phyloP scores from a whole-genome alignment of 2,888 invertebrate species.

The Eutolmus rufibarbis region DNA sequence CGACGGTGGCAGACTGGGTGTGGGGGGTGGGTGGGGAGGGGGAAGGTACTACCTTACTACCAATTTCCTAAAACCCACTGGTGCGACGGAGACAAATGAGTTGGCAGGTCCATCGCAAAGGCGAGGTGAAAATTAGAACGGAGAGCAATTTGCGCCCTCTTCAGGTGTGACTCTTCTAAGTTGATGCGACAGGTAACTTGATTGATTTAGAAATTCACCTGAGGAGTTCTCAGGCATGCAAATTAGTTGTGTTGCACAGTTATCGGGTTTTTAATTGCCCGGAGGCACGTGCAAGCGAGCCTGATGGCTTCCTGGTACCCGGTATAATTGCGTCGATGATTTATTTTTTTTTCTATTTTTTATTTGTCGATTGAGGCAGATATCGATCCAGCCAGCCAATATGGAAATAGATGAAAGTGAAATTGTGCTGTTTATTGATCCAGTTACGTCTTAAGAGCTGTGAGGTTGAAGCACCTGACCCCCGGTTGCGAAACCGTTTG shows the following conservation, averaged over 20 bases:
- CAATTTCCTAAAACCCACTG: not conserved
- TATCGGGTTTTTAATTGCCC: not conserved
- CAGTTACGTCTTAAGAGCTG: not conserved
- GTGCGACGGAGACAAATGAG: not conserved
- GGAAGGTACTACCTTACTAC: no score
- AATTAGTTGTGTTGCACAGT: not conserved
- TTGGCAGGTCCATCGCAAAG: not conserved
- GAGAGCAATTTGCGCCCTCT: not conserved
- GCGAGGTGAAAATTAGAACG: slow-evolving; percentile 32
- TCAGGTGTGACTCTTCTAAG: slow-evolving; percentile 1
- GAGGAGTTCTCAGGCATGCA: not conserved
- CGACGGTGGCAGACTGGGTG: not conserved
- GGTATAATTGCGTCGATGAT: not conserved
- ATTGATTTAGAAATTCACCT: slow-evolving; percentile 35
- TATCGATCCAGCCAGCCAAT: not conserved
- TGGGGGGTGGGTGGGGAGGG: not conserved
- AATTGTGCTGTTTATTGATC: not conserved
- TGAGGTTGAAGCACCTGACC: not conserved
- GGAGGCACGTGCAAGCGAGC: not conserved
- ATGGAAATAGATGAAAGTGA: slow-evolving; percentile 15
- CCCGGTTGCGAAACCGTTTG: not conserved
- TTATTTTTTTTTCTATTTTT: not conserved
- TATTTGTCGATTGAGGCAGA: not conserved
- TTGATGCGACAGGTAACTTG: slow-evolving; percentile 21
- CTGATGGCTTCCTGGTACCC: not conserved